phyloP scores from a whole-genome alignment of 2,797 vertebrate genomes.

The Lagocephalus sceleratus region DNA sequence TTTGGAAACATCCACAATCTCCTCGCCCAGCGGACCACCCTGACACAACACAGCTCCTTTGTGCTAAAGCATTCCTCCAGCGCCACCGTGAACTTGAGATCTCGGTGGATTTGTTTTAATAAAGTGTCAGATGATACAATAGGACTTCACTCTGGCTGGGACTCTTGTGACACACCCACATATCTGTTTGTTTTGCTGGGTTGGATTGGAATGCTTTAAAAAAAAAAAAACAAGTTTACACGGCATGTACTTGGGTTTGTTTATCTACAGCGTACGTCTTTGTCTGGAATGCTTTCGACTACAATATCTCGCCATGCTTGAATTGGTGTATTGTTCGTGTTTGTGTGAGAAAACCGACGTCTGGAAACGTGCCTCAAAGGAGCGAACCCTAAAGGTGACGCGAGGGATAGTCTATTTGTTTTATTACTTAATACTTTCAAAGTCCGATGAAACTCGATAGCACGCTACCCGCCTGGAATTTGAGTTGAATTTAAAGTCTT shows the following conservation, averaged over 20 bases:
- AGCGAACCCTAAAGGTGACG: too few species aligned
- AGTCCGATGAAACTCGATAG: too few species aligned
- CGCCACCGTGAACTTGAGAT: constrained; percentile 41
- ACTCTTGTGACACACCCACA: constrained; percentile 15
- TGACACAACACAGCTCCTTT: constrained; percentile 49
- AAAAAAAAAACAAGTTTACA: constrained; percentile 46
- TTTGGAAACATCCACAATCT: constrained; percentile 26
- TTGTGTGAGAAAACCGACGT: neutral
- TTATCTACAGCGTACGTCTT: constrained; percentile 38
- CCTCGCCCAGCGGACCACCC: constrained; percentile 33
- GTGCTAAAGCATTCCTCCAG: constrained; percentile 22
- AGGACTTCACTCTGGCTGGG: constrained; percentile 42
- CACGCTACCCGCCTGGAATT: too few species aligned
- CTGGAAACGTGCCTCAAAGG: too few species aligned
- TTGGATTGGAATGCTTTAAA: constrained; percentile 38
- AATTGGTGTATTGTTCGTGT: constrained; percentile 13
- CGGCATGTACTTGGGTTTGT: constrained; percentile 48
- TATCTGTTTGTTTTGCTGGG: constrained; percentile 39
- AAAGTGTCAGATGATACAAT: constrained; percentile 38
- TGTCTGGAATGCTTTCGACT: constrained; percentile 34
- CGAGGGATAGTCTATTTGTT: too few species aligned
- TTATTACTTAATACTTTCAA: too few species aligned
- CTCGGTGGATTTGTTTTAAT: constrained; percentile 11
- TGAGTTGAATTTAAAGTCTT: too few species aligned
- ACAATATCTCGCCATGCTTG: constrained; percentile 13